Percentiles rank a stretch among this genome's conserved stretches.
Conservation (phyloP, 1,140 invertebrate species). For the Bombus cullumanus region DNA sequence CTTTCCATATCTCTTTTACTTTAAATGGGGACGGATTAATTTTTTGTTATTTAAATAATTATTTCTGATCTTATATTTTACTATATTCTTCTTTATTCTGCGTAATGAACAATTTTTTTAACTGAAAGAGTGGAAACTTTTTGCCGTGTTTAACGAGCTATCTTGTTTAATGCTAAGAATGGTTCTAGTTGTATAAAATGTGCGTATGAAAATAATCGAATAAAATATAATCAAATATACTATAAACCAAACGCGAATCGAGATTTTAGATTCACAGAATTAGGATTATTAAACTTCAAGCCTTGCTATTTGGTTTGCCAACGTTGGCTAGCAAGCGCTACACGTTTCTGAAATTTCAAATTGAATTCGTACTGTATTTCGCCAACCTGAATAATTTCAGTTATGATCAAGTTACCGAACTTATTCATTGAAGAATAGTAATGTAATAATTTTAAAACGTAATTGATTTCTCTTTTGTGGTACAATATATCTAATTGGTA, state of each 20-base stretch:
- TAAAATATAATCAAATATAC: neutral
- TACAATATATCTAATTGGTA: neutral
- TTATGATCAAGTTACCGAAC: constrained; percentile 1
- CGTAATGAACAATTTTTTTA: no score
- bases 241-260: neutral
- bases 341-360: constrained; percentile 29
- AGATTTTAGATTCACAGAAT: neutral
- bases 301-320: neutral
- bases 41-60: no score
- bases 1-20: no score
- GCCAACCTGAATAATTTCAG: constrained; percentile 2
- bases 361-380: neutral
- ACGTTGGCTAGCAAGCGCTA: neutral
- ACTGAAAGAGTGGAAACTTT: no score
- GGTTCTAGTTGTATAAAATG: neutral
- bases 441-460: neutral
- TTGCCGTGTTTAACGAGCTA: no score
- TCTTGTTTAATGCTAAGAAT: neutral
- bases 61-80: no score
- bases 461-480: neutral
- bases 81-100: no score
- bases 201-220: neutral
- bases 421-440: neutral
- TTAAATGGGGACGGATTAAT: no score
- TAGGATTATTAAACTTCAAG: neutral